These are phyloP conservation scores for Hipparchia sbordonii DNA, from an alignment of 2,888 invertebrate genomes.

Conservation along the genomic window DNA sequence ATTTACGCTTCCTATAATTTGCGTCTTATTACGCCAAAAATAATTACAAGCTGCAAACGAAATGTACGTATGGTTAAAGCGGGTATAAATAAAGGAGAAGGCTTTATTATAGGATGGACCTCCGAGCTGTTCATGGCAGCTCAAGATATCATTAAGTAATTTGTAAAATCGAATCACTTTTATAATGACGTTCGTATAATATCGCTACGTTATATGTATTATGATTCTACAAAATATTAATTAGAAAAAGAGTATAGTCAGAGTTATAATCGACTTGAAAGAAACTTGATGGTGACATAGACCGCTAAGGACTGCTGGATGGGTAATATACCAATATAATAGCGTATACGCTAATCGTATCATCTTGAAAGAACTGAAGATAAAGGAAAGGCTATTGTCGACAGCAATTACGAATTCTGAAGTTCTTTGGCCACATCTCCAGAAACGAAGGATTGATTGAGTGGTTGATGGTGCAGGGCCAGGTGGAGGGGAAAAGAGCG, in stretches of 20 bases:
- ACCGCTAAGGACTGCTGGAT: no score
- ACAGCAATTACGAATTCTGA: no score
- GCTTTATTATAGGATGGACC: slow-evolving; percentile 26
- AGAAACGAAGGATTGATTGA: no score
- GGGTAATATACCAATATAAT: no score
- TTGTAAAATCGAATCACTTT: slow-evolving; percentile 43
- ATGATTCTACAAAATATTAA: slow-evolving; percentile 17
- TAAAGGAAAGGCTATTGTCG: no score
- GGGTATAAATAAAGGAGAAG: slow-evolving; percentile 22
- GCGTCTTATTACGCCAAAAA: slow-evolving; percentile 27
- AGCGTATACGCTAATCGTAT: no score
- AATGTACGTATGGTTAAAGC: slow-evolving; percentile 22
- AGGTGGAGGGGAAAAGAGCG: no score
- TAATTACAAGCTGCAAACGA: slow-evolving; percentile 23
- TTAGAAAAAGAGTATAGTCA: background rate
- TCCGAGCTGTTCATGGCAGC: slow-evolving; percentile 24
- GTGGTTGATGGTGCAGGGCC: no score
- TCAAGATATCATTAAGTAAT: slow-evolving; percentile 40
- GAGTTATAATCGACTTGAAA: no score
- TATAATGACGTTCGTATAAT: slow-evolving; percentile 31
- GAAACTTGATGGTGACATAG: no score
- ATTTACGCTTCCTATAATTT: slow-evolving; percentile 14
- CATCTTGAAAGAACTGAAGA: no score
- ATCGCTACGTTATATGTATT: slow-evolving; percentile 14
- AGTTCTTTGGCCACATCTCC: no score